Percentiles rank a stretch among this genome's conserved stretches.
phyloP scores from a whole-genome alignment of 2,113 vertebrate species.

The Ictidomys tridecemlineatus region DNA sequence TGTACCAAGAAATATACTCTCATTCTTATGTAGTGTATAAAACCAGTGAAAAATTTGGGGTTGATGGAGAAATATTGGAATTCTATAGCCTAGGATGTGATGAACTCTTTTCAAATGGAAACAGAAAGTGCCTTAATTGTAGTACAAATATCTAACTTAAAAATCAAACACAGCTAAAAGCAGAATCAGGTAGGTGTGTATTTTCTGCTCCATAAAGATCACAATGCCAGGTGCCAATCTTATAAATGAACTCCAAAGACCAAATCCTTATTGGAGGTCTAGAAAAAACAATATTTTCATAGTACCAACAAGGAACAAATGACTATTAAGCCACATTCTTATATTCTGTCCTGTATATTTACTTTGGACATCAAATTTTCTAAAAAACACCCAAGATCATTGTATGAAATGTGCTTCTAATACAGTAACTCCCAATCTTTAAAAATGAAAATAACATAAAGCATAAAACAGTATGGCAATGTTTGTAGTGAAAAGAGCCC shows the following conservation, averaged over 20 bases:
- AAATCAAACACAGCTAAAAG: slow-evolving; percentile 14
- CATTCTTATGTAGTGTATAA: slow-evolving; percentile 65
- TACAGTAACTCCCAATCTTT: background rate
- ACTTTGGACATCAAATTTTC: slow-evolving; percentile 27
- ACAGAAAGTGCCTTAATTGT: slow-evolving; percentile 38
- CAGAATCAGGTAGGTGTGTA: background rate
- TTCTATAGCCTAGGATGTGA: slow-evolving; percentile 42
- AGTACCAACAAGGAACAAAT: background rate
- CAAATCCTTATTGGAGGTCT: background rate
- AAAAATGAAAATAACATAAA: background rate
- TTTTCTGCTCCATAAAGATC: background rate
- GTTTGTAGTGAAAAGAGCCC: background rate
- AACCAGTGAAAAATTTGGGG: slow-evolving; percentile 57
- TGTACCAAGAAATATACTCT: slow-evolving; percentile 71
- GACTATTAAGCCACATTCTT: slow-evolving; percentile 39
- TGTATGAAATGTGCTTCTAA: background rate
- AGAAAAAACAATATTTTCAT: slow-evolving; percentile 12
- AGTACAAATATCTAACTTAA: slow-evolving; percentile 23
- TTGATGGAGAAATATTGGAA: slow-evolving; percentile 68
- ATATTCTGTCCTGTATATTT: slow-evolving; percentile 5
- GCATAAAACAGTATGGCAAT: background rate
- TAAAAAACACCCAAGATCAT: slow-evolving; percentile 11
- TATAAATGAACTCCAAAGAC: slow-evolving; percentile 33
- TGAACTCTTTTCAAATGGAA: slow-evolving; percentile 68
- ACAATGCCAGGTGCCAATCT: slow-evolving; percentile 18